A percentile compares a stretch with the other conserved stretches of the same genome.
Conservation (phyloP, 2,888 invertebrate genomes). For the Caenorhabditis wallacei region DNA sequence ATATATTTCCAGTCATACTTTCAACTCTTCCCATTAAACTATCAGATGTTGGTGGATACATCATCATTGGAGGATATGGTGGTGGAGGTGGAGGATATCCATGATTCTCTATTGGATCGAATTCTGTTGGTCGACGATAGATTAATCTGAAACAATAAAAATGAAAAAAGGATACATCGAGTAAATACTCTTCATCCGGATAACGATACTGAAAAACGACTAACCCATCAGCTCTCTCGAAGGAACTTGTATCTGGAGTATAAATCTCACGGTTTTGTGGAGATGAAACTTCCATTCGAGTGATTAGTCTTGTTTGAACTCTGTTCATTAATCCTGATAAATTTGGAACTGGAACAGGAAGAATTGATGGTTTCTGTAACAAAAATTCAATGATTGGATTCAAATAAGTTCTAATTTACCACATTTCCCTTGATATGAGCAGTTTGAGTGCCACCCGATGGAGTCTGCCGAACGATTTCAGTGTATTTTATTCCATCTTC, state of each 20-base stretch:
- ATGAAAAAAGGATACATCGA: not conserved
- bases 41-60: constrained; percentile 32
- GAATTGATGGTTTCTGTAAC: constrained; percentile 47
- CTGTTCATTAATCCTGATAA: constrained; percentile 32
- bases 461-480: constrained; percentile 33
- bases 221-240: constrained; percentile 5
- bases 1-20: constrained; percentile 55
- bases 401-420: not conserved
- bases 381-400: not conserved
- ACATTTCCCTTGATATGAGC: constrained; percentile 42
- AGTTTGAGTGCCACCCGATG: constrained; percentile 39
- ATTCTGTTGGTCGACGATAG: constrained; percentile 9
- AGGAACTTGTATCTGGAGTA: not conserved
- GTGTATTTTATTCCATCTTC: constrained; percentile 55
- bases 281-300: constrained; percentile 20
- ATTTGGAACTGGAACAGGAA: constrained; percentile 43
- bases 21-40: constrained; percentile 47
- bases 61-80: constrained; percentile 43
- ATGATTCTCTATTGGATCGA: not conserved
- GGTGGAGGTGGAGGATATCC: constrained; percentile 30
- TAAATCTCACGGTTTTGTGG: not conserved
- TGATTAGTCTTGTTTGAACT: constrained; percentile 11
- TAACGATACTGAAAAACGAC: too few species aligned
- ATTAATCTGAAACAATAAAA: constrained; percentile 23
- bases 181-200: too few species aligned